phyloP scores from a whole-genome alignment of 2,888 invertebrate species.

The Barypeithes pellucidus region DNA sequence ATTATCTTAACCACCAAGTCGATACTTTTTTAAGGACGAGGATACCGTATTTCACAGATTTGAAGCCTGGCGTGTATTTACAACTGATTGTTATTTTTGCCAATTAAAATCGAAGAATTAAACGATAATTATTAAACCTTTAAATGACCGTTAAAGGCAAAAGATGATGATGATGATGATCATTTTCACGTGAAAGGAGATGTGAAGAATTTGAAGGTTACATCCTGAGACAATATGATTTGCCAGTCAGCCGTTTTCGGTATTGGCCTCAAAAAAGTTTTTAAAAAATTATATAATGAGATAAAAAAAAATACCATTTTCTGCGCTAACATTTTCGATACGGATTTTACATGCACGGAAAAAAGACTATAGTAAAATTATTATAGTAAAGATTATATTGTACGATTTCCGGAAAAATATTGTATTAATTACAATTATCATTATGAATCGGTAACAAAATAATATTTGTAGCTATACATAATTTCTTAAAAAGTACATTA shows the following conservation, averaged over 20 bases:
- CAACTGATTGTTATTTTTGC: not conserved
- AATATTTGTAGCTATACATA: too few relatives aligned
- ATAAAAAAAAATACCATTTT: too few relatives aligned
- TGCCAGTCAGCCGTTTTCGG: not conserved
- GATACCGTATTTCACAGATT: slow-evolving; percentile 15
- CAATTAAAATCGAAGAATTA: slow-evolving; percentile 9
- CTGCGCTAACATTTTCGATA: too few relatives aligned
- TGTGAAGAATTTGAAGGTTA: slow-evolving; percentile 8
- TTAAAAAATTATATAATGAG: not conserved
- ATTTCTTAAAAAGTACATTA: too few relatives aligned
- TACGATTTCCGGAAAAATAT: too few relatives aligned
- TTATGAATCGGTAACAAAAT: too few relatives aligned
- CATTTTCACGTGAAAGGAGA: slow-evolving; percentile 18
- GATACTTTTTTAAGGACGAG: slow-evolving; percentile 14
- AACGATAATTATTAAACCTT: not conserved
- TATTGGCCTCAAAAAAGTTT: not conserved
- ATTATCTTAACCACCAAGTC: not conserved
- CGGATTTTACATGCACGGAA: too few relatives aligned
- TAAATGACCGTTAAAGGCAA: slow-evolving; percentile 32
- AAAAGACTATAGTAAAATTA: too few relatives aligned
- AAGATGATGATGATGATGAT: slow-evolving; percentile 3
- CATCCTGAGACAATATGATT: not conserved
- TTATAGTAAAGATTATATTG: too few relatives aligned
- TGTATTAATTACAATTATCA: too few relatives aligned
- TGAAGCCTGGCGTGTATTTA: slow-evolving; percentile 1